Evolutionary conservation across 2,888 invertebrate species (phyloP).

Genomic region (Brenthis ino): DNA sequence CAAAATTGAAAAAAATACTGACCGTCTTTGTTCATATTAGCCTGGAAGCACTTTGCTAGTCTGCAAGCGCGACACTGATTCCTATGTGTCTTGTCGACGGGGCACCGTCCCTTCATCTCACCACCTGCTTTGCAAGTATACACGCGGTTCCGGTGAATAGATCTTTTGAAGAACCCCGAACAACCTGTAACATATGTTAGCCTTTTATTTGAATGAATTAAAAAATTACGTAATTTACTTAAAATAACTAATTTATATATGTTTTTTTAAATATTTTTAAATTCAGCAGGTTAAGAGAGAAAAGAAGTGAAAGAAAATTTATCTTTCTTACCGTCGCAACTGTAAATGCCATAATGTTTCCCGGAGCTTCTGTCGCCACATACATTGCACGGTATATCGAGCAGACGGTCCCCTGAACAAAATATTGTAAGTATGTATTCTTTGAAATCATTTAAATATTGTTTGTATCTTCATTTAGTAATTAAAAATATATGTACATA

Average conservation of each 20-base stretch:
- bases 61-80: conserved; percentile 98
- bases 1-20: conserved; percentile 64
- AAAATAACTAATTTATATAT: no score
- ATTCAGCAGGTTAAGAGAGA: no score
- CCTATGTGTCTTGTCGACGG: conserved; percentile 97
- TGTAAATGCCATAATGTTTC: conserved; percentile 99
- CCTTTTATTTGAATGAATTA: background rate
- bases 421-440: conserved; percentile 10
- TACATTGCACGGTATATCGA: conserved; percentile 99
- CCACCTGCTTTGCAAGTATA: conserved; percentile 98
- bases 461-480: no score
- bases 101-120: conserved; percentile 95
- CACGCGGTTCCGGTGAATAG: conserved; percentile 96
- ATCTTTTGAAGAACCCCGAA: conserved; percentile 97
- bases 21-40: conserved; percentile 99
- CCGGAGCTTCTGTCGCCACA: conserved; percentile 99
- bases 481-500: no score
- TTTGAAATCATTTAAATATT: no score
- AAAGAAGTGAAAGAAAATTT: no score
- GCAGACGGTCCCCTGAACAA: conserved; percentile 93
- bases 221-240: background rate
- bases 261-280: no score
- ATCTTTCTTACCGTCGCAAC: conserved; percentile 93
- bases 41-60: conserved; percentile 96
- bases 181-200: conserved; percentile 84